Base-by-base conservation (phyloP, 2,797 vertebrate genomes). In the Peromyscus attwateri region DNA sequence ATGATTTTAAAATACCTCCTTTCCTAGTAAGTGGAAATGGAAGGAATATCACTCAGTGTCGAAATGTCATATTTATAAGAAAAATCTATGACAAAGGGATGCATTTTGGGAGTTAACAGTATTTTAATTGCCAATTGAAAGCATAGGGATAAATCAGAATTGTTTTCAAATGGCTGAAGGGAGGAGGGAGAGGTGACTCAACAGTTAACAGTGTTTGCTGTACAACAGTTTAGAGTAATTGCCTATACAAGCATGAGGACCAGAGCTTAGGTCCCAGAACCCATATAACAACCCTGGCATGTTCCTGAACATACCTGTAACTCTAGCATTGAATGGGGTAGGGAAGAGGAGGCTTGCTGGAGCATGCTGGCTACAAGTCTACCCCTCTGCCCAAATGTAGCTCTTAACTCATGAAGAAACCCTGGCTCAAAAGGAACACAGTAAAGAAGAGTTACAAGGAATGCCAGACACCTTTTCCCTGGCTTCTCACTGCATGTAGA, bases 161-260 rank as follows among this genome's bases (percentile, higher is more conserved):
- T 71, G 43, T 92, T 68, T n/a, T 91, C 37, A 89, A 87, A 95
- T 77, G 11, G 75, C 14, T 75, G 10, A 97, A 55, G 49, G 70
- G 71, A 34, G 6, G 34, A 13, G 68, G 21, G 12, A 87, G 34
- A 87, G 49, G 8, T 70, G 46, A 66, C 46, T 87, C 46, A 70
- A 7, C 23, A 68, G 31, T 70, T 87, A 52, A 70, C 34, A 66
- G 29, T 19, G 8, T 29, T 84, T 66, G 29, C 29, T 66, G 5
- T 43, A 29, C 25, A 46, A 19, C 19, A 34, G 40, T 23, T 84
- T 19, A 49, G 64, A 49, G 10, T 84, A 43, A 34, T 66, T 64
- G 3, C 40, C 7, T 64, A 66, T 84, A 40, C 4, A 84, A 66
- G 29, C 29, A 66, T 34, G 40, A 49, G 10, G 10, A 66, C 29